Evolutionary conservation across 1,140 invertebrate species (phyloP).

Genomic region (Aphis gossypii): DNA sequence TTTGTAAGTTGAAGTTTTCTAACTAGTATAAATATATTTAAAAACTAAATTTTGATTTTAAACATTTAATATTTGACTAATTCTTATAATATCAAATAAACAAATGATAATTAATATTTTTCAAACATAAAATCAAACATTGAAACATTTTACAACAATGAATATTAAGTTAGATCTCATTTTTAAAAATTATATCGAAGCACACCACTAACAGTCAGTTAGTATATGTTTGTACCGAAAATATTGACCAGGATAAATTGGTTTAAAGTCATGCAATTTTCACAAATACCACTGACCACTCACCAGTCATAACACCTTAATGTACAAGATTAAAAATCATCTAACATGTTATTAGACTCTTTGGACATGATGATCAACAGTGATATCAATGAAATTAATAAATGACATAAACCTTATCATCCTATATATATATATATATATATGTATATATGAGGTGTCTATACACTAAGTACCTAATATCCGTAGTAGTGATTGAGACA

Average conservation of each 20-base stretch:
- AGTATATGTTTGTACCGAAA: constrained; percentile 44
- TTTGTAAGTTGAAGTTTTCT: not conserved
- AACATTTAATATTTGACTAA: not conserved
- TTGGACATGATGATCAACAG: constrained; percentile 43
- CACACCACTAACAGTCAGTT: constrained; percentile 34
- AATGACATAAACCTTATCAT: constrained; percentile 39
- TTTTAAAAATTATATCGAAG: constrained; percentile 11
- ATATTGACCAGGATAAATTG: constrained; percentile 34
- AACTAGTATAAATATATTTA: not conserved
- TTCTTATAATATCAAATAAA: not conserved
- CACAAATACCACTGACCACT: constrained; percentile 38
- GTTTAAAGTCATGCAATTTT: constrained; percentile 53
- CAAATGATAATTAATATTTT: not conserved
- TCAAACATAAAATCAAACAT: not conserved
- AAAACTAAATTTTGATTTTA: not conserved
- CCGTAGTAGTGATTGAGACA: constrained; percentile 36
- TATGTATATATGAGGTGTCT: constrained; percentile 26
- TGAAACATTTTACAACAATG: not conserved
- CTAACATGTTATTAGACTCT: not conserved
- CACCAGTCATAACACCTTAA: constrained; percentile 13
- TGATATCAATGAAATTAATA: constrained; percentile 48
- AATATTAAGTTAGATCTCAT: not conserved
- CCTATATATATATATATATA: not conserved
- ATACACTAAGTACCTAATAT: constrained; percentile 30
- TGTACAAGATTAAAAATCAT: constrained; percentile 26